A percentile compares a stretch with the other conserved stretches of the same genome.
Conservation (phyloP, 1,140 invertebrate species). For the Acromyrmex echinatior region DNA sequence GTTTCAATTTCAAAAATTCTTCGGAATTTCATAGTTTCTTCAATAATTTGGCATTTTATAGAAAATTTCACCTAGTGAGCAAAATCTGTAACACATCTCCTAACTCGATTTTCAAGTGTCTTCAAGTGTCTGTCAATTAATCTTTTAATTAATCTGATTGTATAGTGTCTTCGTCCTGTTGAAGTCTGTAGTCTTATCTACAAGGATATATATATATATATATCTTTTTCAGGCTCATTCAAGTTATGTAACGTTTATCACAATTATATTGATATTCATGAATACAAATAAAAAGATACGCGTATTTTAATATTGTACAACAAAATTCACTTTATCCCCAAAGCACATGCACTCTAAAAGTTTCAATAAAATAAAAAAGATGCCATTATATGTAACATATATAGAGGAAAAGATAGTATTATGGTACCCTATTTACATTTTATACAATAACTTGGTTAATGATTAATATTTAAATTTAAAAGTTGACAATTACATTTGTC, state of each 20-base stretch:
- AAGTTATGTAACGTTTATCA: background rate
- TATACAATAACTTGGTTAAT: too few relatives aligned
- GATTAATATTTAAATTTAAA: too few relatives aligned
- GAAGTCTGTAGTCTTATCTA: background rate
- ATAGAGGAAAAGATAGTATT: background rate
- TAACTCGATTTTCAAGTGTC: too few relatives aligned
- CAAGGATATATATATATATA: background rate
- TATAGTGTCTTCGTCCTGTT: background rate
- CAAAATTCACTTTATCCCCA: background rate
- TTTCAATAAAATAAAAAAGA: conserved; percentile 23
- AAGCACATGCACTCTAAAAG: background rate
- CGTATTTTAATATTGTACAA: background rate
- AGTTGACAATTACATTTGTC: too few relatives aligned
- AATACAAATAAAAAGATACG: background rate
- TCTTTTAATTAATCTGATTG: background rate
- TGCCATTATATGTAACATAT: background rate
- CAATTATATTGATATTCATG: background rate
- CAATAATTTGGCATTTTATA: background rate
- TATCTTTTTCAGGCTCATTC: background rate
- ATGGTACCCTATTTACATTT: too few relatives aligned
- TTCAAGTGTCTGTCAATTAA: too few relatives aligned
- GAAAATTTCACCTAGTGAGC: background rate
- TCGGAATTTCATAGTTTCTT: background rate
- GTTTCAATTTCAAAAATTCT: background rate
- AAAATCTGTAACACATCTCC: background rate